Evolutionary conservation across 2,797 vertebrate genomes (phyloP).

Genomic region (Pseudomugil tenellus): DNA sequence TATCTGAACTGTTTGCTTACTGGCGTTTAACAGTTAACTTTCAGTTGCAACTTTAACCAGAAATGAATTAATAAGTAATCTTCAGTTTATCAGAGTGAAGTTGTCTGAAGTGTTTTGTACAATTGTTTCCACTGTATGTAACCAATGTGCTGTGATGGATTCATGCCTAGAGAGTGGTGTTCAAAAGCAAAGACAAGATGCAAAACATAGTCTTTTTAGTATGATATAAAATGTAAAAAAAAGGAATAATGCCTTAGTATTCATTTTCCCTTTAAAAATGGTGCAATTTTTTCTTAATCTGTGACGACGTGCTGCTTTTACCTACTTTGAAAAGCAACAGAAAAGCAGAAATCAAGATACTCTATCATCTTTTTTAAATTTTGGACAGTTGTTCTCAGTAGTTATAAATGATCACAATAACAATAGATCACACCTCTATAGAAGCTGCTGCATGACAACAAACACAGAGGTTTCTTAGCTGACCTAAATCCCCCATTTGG

Average conservation of each 20-base stretch:
- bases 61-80: neutral
- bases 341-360: neutral
- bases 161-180: neutral
- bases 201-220: conserved; percentile 12
- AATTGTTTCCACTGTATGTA: conserved; percentile 2
- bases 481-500: neutral
- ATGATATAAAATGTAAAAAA: neutral
- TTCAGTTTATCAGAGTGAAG: conserved; percentile 15
- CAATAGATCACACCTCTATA: neutral
- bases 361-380: neutral
- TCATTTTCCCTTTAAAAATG: conserved; percentile 13
- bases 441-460: neutral
- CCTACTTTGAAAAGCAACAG: neutral
- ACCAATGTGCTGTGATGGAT: neutral
- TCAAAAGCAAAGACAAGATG: conserved; percentile 22
- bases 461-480: neutral
- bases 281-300: conserved; percentile 16
- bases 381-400: neutral
- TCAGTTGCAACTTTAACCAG: conserved; percentile 9
- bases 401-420: neutral
- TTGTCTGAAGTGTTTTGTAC: conserved; percentile 10
- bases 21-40: conserved; percentile 14
- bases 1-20: neutral
- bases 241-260: conserved; percentile 44
- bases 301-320: conserved; percentile 23